These are phyloP conservation scores for Meloe dianella DNA, from an alignment of 2,888 invertebrate species.

Conservation along the genomic window DNA sequence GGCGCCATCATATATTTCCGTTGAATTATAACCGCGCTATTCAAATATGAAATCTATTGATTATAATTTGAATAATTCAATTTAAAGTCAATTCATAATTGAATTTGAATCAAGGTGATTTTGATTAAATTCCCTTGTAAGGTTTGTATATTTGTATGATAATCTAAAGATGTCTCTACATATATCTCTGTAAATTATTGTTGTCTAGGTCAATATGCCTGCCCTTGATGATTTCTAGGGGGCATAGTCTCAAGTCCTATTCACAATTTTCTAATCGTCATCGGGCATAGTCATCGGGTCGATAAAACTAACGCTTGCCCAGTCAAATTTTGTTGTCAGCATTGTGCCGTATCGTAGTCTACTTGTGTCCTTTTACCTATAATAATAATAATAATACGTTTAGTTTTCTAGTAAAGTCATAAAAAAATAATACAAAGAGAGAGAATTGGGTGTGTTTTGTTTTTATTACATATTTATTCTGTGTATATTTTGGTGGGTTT, in stretches of 20 bases:
- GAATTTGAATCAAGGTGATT: too few relatives aligned
- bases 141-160: too few relatives aligned
- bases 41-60: background rate
- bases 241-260: slow-evolving; percentile 36
- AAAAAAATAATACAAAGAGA: background rate
- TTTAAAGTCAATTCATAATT: background rate
- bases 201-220: slow-evolving; percentile 35
- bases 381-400: slow-evolving; percentile 10
- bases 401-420: slow-evolving; percentile 1
- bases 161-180: too few relatives aligned
- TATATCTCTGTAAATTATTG: background rate
- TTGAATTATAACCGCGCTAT: background rate
- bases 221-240: slow-evolving; percentile 31
- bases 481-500: slow-evolving; percentile 15
- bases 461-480: background rate
- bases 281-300: slow-evolving; percentile 41
- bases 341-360: background rate
- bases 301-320: slow-evolving; percentile 48
- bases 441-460: background rate
- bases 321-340: slow-evolving; percentile 32
- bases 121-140: background rate
- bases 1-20: background rate
- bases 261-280: slow-evolving; percentile 16
- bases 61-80: background rate
- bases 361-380: background rate